phyloP scores from a whole-genome alignment of 92 coral and sea anemone species.

The Actinostola sp. region DNA sequence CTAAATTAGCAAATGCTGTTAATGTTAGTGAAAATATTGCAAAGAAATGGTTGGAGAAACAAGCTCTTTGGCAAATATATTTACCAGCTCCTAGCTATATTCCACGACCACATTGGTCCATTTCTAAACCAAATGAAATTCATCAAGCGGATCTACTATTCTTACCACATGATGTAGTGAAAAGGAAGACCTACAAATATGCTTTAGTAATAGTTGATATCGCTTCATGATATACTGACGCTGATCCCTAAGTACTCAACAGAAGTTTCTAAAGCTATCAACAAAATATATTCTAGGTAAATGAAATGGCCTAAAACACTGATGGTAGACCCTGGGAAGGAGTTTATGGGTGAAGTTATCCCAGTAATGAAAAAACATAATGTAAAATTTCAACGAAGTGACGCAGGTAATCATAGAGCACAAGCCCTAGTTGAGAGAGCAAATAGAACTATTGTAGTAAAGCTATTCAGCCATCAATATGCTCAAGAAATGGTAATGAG shows the following conservation, averaged over 20 bases:
- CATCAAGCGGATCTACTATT: conserved; percentile 19
- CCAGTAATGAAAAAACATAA: not conserved
- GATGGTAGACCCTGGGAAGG: conserved; percentile 26
- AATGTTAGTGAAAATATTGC: conserved; percentile 10
- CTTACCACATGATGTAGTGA: conserved; percentile 24
- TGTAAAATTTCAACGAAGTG: not conserved
- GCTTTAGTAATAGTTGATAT: conserved; percentile 21
- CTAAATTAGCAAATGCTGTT: conserved; percentile 26
- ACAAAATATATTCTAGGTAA: conserved; percentile 18
- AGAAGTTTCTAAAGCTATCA: conserved; percentile 24
- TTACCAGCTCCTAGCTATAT: conserved; percentile 22
- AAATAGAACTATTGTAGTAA: conserved; percentile 9
- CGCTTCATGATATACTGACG: conserved; percentile 17
- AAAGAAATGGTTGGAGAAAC: conserved; percentile 15
- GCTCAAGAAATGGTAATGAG: conserved; percentile 13
- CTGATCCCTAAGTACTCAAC: not conserved
- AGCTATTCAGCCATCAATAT: conserved; percentile 24
- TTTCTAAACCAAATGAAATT: conserved; percentile 5
- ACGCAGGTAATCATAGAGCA: not conserved
- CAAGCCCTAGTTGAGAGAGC: conserved; percentile 24
- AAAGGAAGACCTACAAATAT: conserved; percentile 18
- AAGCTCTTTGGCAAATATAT: conserved; percentile 30
- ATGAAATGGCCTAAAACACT: conserved; percentile 15
- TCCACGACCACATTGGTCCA: conserved; percentile 25
- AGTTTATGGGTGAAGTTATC: conserved; percentile 24